Conservation (phyloP, 2,797 vertebrate genomes). For the Sebastes jordani region DNA sequence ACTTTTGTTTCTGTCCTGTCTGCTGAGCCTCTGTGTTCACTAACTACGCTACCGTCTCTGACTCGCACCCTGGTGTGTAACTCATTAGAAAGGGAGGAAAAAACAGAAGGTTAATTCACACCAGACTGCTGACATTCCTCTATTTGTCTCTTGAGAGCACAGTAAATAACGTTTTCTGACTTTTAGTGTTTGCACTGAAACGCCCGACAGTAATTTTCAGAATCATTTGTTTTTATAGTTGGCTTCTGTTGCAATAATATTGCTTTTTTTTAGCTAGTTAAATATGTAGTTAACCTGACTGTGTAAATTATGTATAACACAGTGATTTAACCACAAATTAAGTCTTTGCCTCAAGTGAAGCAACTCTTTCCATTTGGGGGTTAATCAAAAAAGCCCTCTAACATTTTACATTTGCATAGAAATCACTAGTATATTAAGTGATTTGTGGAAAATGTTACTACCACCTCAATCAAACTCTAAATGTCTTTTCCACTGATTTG, state of each 20-base stretch:
- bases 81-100: constrained; percentile 57
- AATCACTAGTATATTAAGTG: neutral
- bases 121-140: constrained; percentile 44
- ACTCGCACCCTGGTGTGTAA: constrained; percentile 58
- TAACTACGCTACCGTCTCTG: neutral
- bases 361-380: neutral
- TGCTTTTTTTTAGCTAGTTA: neutral
- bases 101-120: constrained; percentile 39
- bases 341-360: neutral
- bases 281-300: neutral
- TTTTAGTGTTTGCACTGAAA: neutral
- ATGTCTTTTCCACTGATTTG: neutral
- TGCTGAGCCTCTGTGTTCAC: neutral
- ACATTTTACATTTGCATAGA: constrained; percentile 7
- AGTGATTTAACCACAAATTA: neutral
- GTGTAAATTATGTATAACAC: neutral
- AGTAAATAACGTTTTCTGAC: neutral
- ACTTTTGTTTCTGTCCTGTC: neutral
- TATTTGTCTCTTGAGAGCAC: neutral
- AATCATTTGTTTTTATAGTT: neutral
- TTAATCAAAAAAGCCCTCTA: neutral
- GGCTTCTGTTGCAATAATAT: neutral
- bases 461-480: neutral
- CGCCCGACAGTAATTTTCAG: neutral
- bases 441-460: neutral